These are phyloP conservation scores for Coregonus ussuriensis DNA, from an alignment of 2,797 vertebrate species.

Conservation along the genomic window DNA sequence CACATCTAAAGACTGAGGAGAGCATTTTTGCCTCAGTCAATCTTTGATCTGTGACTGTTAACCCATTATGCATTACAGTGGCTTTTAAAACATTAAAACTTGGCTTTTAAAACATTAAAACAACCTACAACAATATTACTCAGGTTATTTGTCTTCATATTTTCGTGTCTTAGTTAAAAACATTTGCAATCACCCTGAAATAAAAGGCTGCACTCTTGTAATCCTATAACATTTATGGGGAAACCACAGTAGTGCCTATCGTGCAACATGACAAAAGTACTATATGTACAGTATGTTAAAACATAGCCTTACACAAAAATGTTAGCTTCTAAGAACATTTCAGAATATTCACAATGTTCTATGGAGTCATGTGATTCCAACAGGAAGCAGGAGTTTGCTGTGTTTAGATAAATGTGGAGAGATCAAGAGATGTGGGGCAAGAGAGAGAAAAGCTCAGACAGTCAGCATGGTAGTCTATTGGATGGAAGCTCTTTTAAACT, in stretches of 20 bases:
- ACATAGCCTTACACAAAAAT: background rate
- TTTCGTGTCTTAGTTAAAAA: background rate
- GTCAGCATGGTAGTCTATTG: background rate
- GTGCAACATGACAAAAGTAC: no score
- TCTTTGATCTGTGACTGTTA: background rate
- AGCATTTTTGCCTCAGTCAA: background rate
- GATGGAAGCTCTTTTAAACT: background rate
- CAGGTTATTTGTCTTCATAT: background rate
- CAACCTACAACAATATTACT: background rate
- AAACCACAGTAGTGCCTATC: background rate
- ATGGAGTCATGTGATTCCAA: background rate
- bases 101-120: background rate
- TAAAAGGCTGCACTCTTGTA: background rate
- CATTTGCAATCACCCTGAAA: background rate
- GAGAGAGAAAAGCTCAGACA: background rate
- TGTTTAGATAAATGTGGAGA: background rate
- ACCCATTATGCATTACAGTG: background rate
- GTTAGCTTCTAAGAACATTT: background rate
- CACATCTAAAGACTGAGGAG: slow-evolving; percentile 16
- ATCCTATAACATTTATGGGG: background rate
- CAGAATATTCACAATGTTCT: background rate
- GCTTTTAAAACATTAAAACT: background rate
- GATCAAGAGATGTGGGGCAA: background rate
- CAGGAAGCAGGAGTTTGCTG: background rate
- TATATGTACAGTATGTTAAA: no score